Percentiles rank a stretch among this genome's conserved stretches.
phyloP scores from a whole-genome alignment of 2,797 vertebrate genomes.

The Arctocebus calabarensis region DNA sequence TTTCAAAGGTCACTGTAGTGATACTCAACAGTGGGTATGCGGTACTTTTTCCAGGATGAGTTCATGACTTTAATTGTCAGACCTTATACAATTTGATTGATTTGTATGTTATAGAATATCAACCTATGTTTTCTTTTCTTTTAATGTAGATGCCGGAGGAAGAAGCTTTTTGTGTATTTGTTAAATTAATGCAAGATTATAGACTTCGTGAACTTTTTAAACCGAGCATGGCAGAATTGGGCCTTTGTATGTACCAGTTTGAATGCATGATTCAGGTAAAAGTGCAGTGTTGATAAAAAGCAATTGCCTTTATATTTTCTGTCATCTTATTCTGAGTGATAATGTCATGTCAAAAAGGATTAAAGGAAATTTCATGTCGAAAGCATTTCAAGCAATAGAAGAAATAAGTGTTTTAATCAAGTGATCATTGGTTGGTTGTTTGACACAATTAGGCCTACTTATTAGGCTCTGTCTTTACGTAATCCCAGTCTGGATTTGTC shows the following conservation, averaged over 20 bases:
- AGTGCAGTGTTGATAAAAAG: conserved; percentile 74
- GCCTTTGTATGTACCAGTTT: conserved; percentile 99
- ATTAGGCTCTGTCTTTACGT: not conserved
- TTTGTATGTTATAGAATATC: conserved; percentile 34
- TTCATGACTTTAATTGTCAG: too few species aligned
- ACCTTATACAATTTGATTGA: not conserved
- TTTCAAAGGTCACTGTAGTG: too few species aligned
- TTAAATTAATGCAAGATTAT: conserved; percentile 99
- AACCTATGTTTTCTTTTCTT: conserved; percentile 62
- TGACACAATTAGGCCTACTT: not conserved
- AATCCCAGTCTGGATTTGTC: not conserved
- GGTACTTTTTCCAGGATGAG: too few species aligned
- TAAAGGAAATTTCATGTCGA: not conserved
- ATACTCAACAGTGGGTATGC: too few species aligned
- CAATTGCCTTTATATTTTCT: not conserved
- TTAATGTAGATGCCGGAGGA: conserved; percentile 97
- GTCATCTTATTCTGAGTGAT: conserved; percentile 12
- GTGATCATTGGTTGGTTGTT: not conserved
- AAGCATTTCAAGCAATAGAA: not conserved
- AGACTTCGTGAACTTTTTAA: conserved; percentile 98
- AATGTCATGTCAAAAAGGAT: not conserved
- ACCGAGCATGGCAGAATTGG: conserved; percentile 99
- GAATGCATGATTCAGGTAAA: conserved; percentile 99
- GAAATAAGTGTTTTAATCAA: not conserved
- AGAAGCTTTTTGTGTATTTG: conserved; percentile 99